Percentiles rank a stretch among this genome's conserved stretches.
Evolutionary conservation across 1,140 invertebrate species (phyloP).

Genomic region (Dryas iulia): DNA sequence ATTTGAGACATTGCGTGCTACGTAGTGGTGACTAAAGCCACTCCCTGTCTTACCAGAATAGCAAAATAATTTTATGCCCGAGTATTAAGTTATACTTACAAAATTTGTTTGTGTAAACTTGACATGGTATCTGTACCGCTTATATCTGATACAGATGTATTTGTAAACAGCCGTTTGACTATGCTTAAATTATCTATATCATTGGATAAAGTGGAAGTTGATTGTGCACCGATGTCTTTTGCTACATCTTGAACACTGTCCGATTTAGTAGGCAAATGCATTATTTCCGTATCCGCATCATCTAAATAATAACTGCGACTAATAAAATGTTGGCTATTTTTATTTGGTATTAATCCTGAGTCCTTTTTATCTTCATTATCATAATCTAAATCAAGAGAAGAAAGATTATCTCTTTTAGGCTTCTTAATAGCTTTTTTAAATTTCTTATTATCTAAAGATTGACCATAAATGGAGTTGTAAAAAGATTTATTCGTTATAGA

Average conservation of each 20-base stretch:
- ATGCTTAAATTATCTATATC: constrained; percentile 42
- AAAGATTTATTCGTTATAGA: constrained; percentile 73
- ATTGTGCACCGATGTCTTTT: constrained; percentile 30
- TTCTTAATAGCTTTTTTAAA: constrained; percentile 31
- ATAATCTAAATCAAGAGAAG: constrained; percentile 25
- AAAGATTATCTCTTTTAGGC: constrained; percentile 29
- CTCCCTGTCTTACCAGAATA: no score
- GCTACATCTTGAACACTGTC: constrained; percentile 25
- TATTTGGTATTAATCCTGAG: constrained; percentile 18
- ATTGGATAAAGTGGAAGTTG: constrained; percentile 39
- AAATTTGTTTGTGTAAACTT: constrained; percentile 16
- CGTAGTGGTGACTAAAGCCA: no score
- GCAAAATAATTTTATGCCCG: no score
- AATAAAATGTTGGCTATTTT: constrained; percentile 44
- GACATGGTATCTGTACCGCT: constrained; percentile 26
- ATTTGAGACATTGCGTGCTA: no score
- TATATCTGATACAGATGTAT: constrained; percentile 32
- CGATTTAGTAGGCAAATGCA: constrained; percentile 45
- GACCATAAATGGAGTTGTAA: constrained; percentile 71
- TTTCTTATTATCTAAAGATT: constrained; percentile 36
- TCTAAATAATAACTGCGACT: constrained; percentile 56
- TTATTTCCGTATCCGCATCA: constrained; percentile 54
- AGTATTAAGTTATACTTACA: constrained; percentile 28
- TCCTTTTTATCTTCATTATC: constrained; percentile 22
- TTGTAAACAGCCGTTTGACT: constrained; percentile 24